Conservation (phyloP, 2,797 vertebrate genomes). For the Nannoperca australis region DNA sequence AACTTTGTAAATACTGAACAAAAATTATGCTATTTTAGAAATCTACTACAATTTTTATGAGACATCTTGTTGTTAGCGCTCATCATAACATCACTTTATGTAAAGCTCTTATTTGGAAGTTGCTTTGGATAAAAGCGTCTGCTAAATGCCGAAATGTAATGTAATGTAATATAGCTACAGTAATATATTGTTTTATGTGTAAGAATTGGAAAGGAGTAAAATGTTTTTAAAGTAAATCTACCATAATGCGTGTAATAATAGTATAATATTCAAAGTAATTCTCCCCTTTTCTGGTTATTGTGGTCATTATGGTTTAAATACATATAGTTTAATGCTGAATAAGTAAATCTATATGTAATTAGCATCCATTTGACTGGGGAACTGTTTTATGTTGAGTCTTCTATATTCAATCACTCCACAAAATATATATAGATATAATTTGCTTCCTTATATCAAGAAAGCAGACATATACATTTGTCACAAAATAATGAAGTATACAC, state of each 20-base stretch:
- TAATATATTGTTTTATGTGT: background rate
- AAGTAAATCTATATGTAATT: background rate
- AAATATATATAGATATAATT: slow-evolving; percentile 14
- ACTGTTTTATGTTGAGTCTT: slow-evolving; percentile 19
- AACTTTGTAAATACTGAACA: background rate
- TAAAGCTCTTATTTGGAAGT: no score
- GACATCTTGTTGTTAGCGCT: no score
- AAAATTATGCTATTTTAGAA: background rate
- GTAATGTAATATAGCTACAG: background rate
- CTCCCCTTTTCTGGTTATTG: background rate
- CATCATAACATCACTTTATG: no score
- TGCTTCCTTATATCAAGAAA: slow-evolving; percentile 35
- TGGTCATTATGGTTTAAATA: background rate
- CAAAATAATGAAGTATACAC: slow-evolving; percentile 69
- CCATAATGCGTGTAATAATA: background rate
- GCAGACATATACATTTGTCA: slow-evolving; percentile 68
- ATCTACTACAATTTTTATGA: background rate
- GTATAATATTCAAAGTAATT: background rate
- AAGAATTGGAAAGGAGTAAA: background rate
- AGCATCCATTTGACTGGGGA: background rate
- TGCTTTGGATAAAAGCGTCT: no score
- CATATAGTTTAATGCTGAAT: slow-evolving; percentile 7
- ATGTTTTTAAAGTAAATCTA: background rate
- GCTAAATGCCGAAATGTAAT: no score
- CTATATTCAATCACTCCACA: slow-evolving; percentile 14